phyloP scores from a whole-genome alignment of 2,888 invertebrate species.

The Latheticus oryzae region DNA sequence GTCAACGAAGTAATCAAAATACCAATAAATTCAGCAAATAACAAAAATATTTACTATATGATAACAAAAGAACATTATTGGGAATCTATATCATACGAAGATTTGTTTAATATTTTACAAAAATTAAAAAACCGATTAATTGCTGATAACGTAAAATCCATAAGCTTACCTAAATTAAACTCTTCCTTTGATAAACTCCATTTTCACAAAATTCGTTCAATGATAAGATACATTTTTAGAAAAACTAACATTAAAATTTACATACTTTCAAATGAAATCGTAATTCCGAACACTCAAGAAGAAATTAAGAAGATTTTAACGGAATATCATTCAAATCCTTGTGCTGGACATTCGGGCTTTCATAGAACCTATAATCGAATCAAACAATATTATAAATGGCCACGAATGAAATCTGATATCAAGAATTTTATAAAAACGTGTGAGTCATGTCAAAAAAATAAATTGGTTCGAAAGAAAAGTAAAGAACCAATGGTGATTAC shows the following conservation, averaged over 20 bases:
- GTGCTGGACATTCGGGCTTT: constrained; percentile 45
- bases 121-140: background rate
- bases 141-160: background rate
- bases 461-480: constrained; percentile 24
- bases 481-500: constrained; percentile 38
- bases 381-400: constrained; percentile 44
- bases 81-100: background rate
- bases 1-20: background rate
- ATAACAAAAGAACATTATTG: background rate
- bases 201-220: constrained; percentile 2
- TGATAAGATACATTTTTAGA: constrained; percentile 18
- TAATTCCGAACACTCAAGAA: constrained; percentile 4
- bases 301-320: constrained; percentile 33
- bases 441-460: constrained; percentile 40
- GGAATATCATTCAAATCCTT: constrained; percentile 41
- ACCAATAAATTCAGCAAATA: background rate
- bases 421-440: constrained; percentile 44
- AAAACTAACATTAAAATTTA: constrained; percentile 7
- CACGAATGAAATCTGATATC: constrained; percentile 40
- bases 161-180: background rate
- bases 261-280: background rate
- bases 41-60: background rate
- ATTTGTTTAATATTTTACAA: background rate
- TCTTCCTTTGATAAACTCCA: background rate
- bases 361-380: constrained; percentile 45